phyloP scores from a whole-genome alignment of 2,888 invertebrate genomes.

The Abrostola triplasia region DNA sequence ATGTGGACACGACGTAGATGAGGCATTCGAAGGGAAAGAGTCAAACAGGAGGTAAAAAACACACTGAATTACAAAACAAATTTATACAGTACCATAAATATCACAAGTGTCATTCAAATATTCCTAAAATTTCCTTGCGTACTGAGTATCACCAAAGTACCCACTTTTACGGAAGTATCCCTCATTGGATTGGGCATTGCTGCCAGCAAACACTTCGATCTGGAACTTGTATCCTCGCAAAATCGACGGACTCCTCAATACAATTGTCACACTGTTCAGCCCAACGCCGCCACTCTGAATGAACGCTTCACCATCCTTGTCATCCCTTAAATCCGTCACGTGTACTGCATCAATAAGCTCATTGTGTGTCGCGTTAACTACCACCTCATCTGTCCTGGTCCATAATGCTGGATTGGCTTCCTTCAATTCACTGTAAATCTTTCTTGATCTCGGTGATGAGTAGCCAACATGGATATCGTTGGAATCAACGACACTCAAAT shows the following conservation, averaged over 20 bases:
- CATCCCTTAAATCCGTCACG: conserved; percentile 75
- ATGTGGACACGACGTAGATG: too few relatives aligned
- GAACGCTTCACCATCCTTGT: conserved; percentile 74
- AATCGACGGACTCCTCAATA: conserved; percentile 74
- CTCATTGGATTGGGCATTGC: conserved; percentile 61
- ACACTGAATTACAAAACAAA: neutral
- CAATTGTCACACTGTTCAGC: conserved; percentile 72
- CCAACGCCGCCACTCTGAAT: conserved; percentile 79
- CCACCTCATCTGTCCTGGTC: conserved; percentile 75
- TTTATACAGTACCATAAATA: neutral
- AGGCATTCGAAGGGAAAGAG: neutral
- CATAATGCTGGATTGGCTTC: conserved; percentile 77
- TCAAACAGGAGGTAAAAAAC: neutral
- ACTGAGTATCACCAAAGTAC: conserved; percentile 63
- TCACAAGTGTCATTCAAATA: conserved; percentile 1
- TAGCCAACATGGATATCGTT: conserved; percentile 69
- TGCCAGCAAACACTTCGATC: conserved; percentile 74
- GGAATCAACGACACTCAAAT: conserved; percentile 24
- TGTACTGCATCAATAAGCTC: conserved; percentile 76
- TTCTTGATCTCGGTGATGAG: conserved; percentile 59
- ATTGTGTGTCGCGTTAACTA: conserved; percentile 67
- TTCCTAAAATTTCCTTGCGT: conserved; percentile 65
- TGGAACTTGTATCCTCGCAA: conserved; percentile 78
- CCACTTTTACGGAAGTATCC: conserved; percentile 62
- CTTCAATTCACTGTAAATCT: conserved; percentile 74